These are phyloP conservation scores for Proales similis DNA, from an alignment of 1,140 invertebrate genomes.

Conservation along the genomic window DNA sequence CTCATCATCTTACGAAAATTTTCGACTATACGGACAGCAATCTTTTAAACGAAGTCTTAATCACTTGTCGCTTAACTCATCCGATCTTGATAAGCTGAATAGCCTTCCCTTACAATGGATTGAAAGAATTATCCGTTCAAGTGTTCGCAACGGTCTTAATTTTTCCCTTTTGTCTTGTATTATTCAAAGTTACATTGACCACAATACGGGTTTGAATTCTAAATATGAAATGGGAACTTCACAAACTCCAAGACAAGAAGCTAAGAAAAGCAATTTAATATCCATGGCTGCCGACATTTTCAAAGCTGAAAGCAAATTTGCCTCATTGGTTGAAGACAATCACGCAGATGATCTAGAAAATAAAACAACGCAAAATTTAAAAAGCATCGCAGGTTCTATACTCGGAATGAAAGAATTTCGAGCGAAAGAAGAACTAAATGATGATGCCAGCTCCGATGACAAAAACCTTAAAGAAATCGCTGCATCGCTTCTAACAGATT, in stretches of 20 bases:
- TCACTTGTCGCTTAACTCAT: not conserved
- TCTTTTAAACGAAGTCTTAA: not conserved
- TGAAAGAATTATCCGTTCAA: conserved; percentile 1
- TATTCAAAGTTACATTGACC: conserved; percentile 24
- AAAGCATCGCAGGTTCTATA: not conserved
- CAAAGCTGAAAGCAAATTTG: conserved; percentile 31
- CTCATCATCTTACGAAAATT: conserved; percentile 8
- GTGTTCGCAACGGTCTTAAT: not conserved
- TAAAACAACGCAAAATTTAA: conserved; percentile 10
- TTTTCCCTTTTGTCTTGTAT: conserved; percentile 2
- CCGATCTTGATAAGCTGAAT: conserved; percentile 6
- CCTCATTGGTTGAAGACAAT: too few relatives aligned
- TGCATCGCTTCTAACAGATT: too few relatives aligned
- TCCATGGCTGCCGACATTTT: conserved; percentile 1
- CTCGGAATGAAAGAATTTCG: not conserved
- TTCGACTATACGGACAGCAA: not conserved
- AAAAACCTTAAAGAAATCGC: too few relatives aligned
- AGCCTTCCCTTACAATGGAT: conserved; percentile 35
- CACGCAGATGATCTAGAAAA: not conserved
- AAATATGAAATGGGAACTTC: not conserved
- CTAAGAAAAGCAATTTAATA: too few relatives aligned
- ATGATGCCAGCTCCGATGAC: too few relatives aligned
- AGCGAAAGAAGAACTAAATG: too few relatives aligned
- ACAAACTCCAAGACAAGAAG: not conserved
- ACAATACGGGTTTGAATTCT: conserved; percentile 29